These are phyloP conservation scores for Carassius carassius DNA, from an alignment of 2,113 vertebrate genomes.

Conservation along the genomic window DNA sequence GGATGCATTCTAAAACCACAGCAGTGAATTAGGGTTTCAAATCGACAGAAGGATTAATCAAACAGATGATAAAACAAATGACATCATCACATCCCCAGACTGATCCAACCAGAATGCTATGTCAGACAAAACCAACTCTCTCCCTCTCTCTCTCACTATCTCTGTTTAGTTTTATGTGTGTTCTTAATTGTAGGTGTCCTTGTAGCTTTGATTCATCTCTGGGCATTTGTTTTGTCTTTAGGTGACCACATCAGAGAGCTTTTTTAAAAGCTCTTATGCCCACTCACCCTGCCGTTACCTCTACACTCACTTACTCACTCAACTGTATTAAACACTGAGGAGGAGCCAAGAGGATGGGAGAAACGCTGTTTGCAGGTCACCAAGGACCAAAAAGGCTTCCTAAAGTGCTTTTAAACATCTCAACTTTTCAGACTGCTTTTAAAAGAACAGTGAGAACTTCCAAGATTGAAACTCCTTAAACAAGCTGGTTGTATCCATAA, in stretches of 20 bases:
- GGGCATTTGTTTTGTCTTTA: constrained; percentile 27
- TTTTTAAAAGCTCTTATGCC: constrained; percentile 52
- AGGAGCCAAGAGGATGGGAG: constrained; percentile 7
- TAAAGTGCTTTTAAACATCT: constrained; percentile 17
- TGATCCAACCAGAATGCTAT: constrained; percentile 55
- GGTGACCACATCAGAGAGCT: constrained; percentile 40
- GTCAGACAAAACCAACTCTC: constrained; percentile 38
- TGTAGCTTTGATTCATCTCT: constrained; percentile 30
- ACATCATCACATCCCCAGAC: constrained; percentile 66
- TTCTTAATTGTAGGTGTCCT: constrained; percentile 42
- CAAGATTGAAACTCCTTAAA: background rate
- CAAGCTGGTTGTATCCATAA: background rate
- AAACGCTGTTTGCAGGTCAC: constrained; percentile 27
- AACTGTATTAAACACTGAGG: constrained; percentile 56
- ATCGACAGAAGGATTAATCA: constrained; percentile 73
- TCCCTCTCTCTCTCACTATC: constrained; percentile 51
- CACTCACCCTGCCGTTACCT: constrained; percentile 40
- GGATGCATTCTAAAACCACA: constrained; percentile 67
- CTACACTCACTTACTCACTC: constrained; percentile 41
- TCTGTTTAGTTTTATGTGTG: constrained; percentile 40
- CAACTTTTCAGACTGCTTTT: constrained; percentile 4
- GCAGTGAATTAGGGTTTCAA: constrained; percentile 65
- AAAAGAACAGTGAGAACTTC: constrained; percentile 1
- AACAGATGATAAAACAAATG: constrained; percentile 63
- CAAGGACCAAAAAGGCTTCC: constrained; percentile 27